Evolutionary conservation across 1,140 invertebrate genomes (phyloP), one percentile per base, ranked within the genome.

Genomic region (Apis dorsata): DNA sequence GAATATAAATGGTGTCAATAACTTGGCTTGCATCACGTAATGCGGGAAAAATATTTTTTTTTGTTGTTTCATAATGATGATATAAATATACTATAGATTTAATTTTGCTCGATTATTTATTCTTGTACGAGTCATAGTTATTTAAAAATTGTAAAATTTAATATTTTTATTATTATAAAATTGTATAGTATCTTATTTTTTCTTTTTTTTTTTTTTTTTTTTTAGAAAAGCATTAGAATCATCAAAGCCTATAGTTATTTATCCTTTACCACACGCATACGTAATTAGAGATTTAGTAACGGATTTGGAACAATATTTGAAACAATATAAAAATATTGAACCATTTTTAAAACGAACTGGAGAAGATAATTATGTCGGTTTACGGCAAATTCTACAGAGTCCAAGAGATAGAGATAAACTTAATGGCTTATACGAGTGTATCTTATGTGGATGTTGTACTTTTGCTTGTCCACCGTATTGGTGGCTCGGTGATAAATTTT

Each of bases 201-300:
- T 44, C 34, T 3, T 34, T 44, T 44, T 44, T 7, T 44, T 44
- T 44, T 44, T 44, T 15, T 62, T 70, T 53, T 7, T 19, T 12
- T 21, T 66, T 69, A 93, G 93, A 90, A 93, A 91, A 86, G 84
- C 86, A 65, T 88, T 81, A 9, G 63, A 92, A 83, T 75, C 87
- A n/a, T 59, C 85, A 34, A 97, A 97, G 90, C 92, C 95, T 1
- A 93, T 96, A 15, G 97, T 97, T 69, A 96, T 99, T 66, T 97
- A 98, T 91, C 98, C 98, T 17, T 93, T 99, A 60, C 98, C 98
- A 13, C 98, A 99, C 90, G 97, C 98, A 96, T 98, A 98, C 91
- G 97, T 99, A 2, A 96, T 98, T 24, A 97, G 98, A 92, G 98
- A 99, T 94, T 93, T 99, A 62, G 96, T 99, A 21, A 97, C 97